Evolutionary conservation across 2,797 vertebrate genomes (phyloP), one percentile per base, ranked within the genome.

Genomic region (Limosa lapponica): DNA sequence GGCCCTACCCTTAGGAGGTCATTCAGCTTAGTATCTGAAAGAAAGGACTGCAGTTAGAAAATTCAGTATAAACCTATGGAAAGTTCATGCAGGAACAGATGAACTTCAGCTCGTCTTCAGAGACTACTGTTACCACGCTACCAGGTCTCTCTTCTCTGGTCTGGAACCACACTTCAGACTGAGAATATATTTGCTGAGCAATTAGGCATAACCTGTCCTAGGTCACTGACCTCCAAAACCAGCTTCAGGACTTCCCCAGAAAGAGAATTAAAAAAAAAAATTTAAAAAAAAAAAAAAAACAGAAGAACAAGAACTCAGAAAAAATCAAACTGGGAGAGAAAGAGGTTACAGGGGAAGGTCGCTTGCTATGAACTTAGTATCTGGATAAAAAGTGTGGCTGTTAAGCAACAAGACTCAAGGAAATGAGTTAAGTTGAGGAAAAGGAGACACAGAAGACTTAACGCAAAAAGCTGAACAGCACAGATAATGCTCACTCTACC

Each of bases 401-500:
- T 57, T 91, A 73, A 93, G 78, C 69, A 92, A 54, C n/a, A 75
- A 61, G 73, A 64, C 46, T 71, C 22, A 48, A 82, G 80, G 67
- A 96, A 94, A 90, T 70, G 4, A 90, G 37, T 85, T 78, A 84
- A 87, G 36, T 78, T 92, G 36, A 84, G 70, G 48, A 92, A 95
- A 82, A 92, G 13, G 39, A 77, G 87, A 54, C 83, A 69, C 43
- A 43, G 44, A 92, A 84, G 27, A 74, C 72, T 82, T 66, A 55
- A 92, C 79, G 59, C 66, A 94, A 90, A 95, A 93, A 88, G 48
- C 72, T 89, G 85, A 94, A 51, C 34, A 80, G 37, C 69, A 67
- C 6, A 96, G 93, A 88, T 94, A 95, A 95, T 69, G 51, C 51
- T 95, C 65, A 46, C 23, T 95, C 52, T 39, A 87, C 73, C 51